These are phyloP conservation scores for Pluvialis apricaria DNA, from an alignment of 2,113 vertebrate species.

Conservation along the genomic window DNA sequence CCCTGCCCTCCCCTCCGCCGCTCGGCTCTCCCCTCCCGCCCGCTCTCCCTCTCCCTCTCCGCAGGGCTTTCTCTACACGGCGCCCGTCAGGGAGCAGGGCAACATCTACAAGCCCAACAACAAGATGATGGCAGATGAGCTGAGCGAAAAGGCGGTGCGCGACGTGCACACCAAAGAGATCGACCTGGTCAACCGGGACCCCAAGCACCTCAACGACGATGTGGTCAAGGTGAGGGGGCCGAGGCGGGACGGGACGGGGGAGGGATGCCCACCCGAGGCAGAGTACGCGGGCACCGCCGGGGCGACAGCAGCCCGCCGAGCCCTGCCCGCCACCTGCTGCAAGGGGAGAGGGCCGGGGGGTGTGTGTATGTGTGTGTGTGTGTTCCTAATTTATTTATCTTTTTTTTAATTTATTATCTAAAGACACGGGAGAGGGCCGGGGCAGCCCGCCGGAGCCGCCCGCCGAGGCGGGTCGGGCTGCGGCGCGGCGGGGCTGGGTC, in stretches of 20 bases:
- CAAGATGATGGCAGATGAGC: conserved; percentile 92
- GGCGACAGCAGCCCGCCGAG: neutral
- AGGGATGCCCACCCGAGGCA: neutral
- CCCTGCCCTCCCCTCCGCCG: neutral
- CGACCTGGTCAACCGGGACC: conserved; percentile 94
- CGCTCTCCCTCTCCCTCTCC: neutral
- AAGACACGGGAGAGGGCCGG: neutral
- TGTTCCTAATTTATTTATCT: neutral
- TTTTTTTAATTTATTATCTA: no score
- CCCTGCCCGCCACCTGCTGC: neutral
- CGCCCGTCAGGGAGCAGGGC: conserved; percentile 92
- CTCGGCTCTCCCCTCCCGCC: neutral
- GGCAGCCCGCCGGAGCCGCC: neutral
- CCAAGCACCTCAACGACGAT: conserved; percentile 92
- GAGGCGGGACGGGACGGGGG: neutral
- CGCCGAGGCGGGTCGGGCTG: no score
- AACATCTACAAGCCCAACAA: conserved; percentile 99
- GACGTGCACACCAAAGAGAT: conserved; percentile 97
- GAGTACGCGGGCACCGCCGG: neutral
- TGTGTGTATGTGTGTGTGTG: no score
- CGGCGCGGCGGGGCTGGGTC: neutral
- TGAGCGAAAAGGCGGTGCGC: conserved; percentile 85
- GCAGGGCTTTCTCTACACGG: conserved; percentile 89
- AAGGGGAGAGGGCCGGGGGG: neutral
- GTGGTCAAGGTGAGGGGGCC: conserved; percentile 88